Conservation (phyloP, 2,113 vertebrate genomes). For the Ellobius talpinus region DNA sequence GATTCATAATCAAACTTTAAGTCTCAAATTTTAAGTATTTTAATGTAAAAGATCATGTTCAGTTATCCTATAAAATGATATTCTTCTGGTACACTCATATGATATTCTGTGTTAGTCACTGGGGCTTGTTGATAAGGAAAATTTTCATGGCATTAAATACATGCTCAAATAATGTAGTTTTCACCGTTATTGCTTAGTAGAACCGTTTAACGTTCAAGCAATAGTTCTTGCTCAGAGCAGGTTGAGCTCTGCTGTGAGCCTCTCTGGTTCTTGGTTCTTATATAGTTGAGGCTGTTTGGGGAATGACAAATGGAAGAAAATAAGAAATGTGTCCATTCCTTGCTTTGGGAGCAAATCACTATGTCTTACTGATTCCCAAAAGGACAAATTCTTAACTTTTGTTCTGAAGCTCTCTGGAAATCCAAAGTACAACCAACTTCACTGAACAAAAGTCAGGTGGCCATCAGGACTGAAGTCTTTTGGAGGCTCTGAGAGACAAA, state of each 20-base stretch:
- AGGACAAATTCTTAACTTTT: not conserved
- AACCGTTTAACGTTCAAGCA: not conserved
- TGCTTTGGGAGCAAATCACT: not conserved
- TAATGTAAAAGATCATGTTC: not conserved
- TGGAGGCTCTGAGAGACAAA: not conserved
- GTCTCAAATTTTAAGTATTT: not conserved
- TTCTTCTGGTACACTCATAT: not conserved
- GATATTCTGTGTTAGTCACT: not conserved
- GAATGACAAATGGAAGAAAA: not conserved
- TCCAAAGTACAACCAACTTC: not conserved
- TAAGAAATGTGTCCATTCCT: not conserved
- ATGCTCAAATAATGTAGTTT: not conserved
- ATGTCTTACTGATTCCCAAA: not conserved
- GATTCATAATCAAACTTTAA: not conserved
- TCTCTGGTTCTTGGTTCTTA: not conserved
- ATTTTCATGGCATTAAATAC: not conserved
- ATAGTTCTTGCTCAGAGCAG: not conserved
- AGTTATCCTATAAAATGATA: not conserved
- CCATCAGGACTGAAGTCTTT: not conserved
- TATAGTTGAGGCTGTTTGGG: not conserved
- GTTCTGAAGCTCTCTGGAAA: not conserved
- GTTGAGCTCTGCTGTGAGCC: not conserved
- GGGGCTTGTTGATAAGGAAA: not conserved
- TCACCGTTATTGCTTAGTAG: not conserved
- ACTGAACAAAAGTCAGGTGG: accelerated